phyloP scores from a whole-genome alignment of 2,888 invertebrate species.

The Drosophila ustulata region DNA sequence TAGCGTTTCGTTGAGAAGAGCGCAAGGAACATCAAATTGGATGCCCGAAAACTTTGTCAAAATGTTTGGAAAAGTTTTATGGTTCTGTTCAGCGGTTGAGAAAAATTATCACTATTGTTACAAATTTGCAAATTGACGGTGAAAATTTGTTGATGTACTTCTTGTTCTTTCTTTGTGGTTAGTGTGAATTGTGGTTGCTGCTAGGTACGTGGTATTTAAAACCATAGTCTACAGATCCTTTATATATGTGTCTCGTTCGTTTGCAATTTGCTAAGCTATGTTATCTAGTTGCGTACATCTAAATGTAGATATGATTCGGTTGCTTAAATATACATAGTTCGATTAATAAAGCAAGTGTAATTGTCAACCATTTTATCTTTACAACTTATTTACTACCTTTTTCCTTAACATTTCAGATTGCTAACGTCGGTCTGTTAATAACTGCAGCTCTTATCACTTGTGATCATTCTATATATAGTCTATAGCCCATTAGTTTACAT shows the following conservation, averaged over 20 bases:
- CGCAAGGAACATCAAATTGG: constrained; percentile 49
- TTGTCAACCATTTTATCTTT: not conserved
- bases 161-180: constrained; percentile 8
- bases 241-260: not conserved
- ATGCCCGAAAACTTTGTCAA: constrained; percentile 63
- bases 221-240: not conserved
- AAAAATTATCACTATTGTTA: constrained; percentile 77
- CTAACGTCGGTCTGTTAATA: not conserved
- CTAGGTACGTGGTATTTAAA: constrained; percentile 1
- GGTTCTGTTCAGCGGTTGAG: constrained; percentile 45
- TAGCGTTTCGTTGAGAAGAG: constrained; percentile 26
- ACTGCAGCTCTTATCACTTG: not conserved
- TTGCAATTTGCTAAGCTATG: not conserved
- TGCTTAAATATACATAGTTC: too few species aligned
- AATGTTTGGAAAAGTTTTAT: constrained; percentile 62
- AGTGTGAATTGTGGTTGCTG: constrained; percentile 2
- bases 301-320: too few species aligned
- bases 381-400: not conserved
- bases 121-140: constrained; percentile 64
- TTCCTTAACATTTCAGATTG: constrained; percentile 2
- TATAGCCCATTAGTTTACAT: constrained; percentile 84
- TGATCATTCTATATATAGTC: not conserved
- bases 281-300: too few species aligned
- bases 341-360: too few species aligned
- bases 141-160: constrained; percentile 37